Evolutionary conservation across 2,797 vertebrate species (phyloP).

Genomic region (Gambelia wislizenii): DNA sequence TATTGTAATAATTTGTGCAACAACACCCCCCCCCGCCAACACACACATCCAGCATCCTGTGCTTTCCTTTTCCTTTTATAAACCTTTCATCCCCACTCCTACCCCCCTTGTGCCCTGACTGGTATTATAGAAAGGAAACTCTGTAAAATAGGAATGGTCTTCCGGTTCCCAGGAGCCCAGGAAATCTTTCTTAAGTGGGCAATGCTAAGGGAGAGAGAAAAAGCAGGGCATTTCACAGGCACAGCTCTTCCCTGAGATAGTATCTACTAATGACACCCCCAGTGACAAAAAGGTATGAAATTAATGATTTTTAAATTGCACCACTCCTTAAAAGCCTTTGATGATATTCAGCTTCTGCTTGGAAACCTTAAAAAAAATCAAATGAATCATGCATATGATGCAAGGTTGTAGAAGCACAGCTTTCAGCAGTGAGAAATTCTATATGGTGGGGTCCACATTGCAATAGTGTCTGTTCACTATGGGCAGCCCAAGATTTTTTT

Average conservation of each 20-base stretch:
- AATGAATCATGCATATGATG: not conserved
- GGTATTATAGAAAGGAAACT: conserved; percentile 17
- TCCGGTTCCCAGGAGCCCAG: not conserved
- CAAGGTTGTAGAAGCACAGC: not conserved
- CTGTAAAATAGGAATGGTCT: conserved; percentile 10
- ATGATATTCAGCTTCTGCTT: not conserved
- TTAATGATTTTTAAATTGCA: not conserved
- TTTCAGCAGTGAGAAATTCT: not conserved
- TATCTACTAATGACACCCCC: not conserved
- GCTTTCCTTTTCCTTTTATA: not conserved
- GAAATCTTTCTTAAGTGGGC: not conserved
- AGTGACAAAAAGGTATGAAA: not conserved
- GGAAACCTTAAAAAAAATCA: not conserved
- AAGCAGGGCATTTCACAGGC: not conserved
- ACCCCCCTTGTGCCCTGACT: not conserved
- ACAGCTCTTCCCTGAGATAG: not conserved
- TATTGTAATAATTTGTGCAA: not conserved
- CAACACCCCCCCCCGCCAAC: not conserved
- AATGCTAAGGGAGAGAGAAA: not conserved
- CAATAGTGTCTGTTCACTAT: not conserved
- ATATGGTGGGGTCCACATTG: not conserved
- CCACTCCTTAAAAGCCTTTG: not conserved
- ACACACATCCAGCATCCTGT: not conserved
- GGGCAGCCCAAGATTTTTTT: not conserved
- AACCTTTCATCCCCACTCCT: not conserved